A percentile compares a stretch with the other conserved stretches of the same genome.
Evolutionary conservation across 2,888 invertebrate genomes (phyloP).

Genomic region (Unio pictorum): DNA sequence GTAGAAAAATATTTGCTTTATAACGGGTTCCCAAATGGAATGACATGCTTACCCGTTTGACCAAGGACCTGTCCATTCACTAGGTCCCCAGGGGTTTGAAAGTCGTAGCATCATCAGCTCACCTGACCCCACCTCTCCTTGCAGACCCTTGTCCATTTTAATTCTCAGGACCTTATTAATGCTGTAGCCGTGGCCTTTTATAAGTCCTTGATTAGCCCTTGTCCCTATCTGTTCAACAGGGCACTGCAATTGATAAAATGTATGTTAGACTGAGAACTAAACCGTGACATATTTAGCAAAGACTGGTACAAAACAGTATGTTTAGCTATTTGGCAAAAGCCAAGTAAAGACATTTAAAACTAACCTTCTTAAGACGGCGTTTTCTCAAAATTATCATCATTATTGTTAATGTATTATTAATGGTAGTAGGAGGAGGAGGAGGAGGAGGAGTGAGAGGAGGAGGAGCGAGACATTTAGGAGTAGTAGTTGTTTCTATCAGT

Average conservation of each 20-base stretch:
- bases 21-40: background rate
- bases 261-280: background rate
- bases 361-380: too few species aligned
- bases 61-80: constrained; percentile 76
- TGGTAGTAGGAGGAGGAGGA: too few species aligned
- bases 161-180: constrained; percentile 74
- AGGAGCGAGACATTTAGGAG: too few species aligned
- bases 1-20: background rate
- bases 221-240: constrained; percentile 43
- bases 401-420: too few species aligned
- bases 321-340: too few species aligned
- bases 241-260: constrained; percentile 36
- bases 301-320: too few species aligned
- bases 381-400: too few species aligned
- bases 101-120: constrained; percentile 75
- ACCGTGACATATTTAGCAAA: too few species aligned
- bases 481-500: too few species aligned
- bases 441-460: too few species aligned
- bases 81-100: constrained; percentile 76
- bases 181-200: constrained; percentile 77
- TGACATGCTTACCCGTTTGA: constrained; percentile 72
- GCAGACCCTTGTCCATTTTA: constrained; percentile 48
- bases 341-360: too few species aligned
- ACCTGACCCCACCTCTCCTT: constrained; percentile 43
- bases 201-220: constrained; percentile 71